Evolutionary conservation across 2,888 invertebrate species (phyloP).

Genomic region (Drosophila peninsularis): DNA sequence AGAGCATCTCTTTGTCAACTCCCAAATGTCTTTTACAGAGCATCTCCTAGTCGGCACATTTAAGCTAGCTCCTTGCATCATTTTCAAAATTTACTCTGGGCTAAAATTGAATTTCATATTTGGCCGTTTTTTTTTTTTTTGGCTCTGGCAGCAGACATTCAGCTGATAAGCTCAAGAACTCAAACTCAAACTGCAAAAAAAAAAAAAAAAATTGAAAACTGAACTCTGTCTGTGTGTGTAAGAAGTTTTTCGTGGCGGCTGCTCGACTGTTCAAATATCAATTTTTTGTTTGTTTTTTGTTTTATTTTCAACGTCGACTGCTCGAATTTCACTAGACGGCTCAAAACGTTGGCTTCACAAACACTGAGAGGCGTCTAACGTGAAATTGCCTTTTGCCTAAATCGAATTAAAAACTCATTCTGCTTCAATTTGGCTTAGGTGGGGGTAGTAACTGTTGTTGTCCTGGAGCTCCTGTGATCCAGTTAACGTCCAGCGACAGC

Average conservation of each 20-base stretch:
- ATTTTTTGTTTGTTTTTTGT: slow-evolving; percentile 33
- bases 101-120: slow-evolving; percentile 71
- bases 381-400: slow-evolving; percentile 28
- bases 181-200: slow-evolving; percentile 5
- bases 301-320: slow-evolving; percentile 15
- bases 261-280: slow-evolving; percentile 61
- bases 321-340: slow-evolving; percentile 61
- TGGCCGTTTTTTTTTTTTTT: slow-evolving; percentile 25
- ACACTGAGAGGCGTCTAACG: slow-evolving; percentile 8
- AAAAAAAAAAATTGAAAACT: slow-evolving; percentile 5
- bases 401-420: slow-evolving; percentile 78
- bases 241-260: slow-evolving; percentile 47
- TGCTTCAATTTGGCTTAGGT: slow-evolving; percentile 54
- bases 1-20: too few relatives aligned
- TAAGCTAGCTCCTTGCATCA: background rate
- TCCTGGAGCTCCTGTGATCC: slow-evolving; percentile 36
- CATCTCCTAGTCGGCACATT: background rate
- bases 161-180: slow-evolving; percentile 50
- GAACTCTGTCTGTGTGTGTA: background rate
- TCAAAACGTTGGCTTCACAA: slow-evolving; percentile 63
- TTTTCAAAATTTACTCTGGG: slow-evolving; percentile 19
- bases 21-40: too few relatives aligned
- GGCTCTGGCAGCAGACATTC: slow-evolving; percentile 17
- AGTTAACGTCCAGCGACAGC: slow-evolving; percentile 35
- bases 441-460: background rate